Evolutionary conservation across 2,797 vertebrate genomes (phyloP), one percentile per base, ranked within the genome.

Genomic region (Sebastes goodei): DNA sequence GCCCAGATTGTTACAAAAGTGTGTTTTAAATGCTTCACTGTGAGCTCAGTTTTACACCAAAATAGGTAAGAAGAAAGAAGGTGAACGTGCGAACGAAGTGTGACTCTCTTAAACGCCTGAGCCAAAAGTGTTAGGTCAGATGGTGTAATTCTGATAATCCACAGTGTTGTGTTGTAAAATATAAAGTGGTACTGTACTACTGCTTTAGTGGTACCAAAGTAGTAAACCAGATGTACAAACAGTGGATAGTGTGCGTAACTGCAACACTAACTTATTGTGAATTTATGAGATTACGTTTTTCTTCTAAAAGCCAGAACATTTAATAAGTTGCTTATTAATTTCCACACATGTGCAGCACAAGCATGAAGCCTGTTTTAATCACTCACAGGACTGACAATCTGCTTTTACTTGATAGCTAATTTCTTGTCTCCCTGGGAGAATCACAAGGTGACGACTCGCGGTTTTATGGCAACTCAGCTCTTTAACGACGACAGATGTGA

Each of bases 1-100:
- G 82, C 89, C 81, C 59, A 76, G 52, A 49, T 85, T 83, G 64
- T 90, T 89, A 88, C 89, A 85, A 82, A 91, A 80, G 70, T 76
- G 62, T 77, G 82, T 80, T 79, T 89, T 76, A 84, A 91, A 84
- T 73, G 61, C 76, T 80, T 82, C 82, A 79, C 53, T 83, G 76
- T 79, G 76, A 81, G 78, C 78, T 63, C 17, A 33, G 59, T 85
- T 93, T 92, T 86, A 72, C 71, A 69, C 60, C 81, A 80, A 76
- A 89, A 83, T 77, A 77, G 52, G 70, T 21, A 75, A 75, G 60
- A 66, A 38, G 33, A 20, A 55, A 81, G 38, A 53, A 30, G 17
- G 46, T 21, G 17, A 49, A 42, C 0, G 15, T 35, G 14, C 42
- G 23, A 67, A 61, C 63, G 52, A 85, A 63, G 75, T 64, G 71